A percentile compares a stretch with the other conserved stretches of the same genome.
These are phyloP conservation scores for Trissolcus brochymenae DNA, from an alignment of 2,888 invertebrate species.

Conservation along the genomic window DNA sequence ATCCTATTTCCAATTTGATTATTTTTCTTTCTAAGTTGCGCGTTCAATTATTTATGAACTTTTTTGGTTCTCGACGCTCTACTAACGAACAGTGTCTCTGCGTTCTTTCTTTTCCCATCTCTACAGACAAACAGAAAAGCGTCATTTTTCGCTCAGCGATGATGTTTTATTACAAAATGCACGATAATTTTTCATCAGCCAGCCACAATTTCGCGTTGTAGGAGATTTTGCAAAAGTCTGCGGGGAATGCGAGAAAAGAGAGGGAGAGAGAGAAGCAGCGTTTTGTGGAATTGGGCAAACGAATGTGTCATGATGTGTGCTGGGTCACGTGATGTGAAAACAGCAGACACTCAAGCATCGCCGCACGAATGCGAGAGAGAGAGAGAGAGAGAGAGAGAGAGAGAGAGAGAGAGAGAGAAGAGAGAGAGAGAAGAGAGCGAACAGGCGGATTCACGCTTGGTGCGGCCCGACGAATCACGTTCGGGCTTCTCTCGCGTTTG, in stretches of 20 bases:
- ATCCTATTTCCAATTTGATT: slow-evolving; percentile 19
- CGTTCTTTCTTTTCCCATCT: neutral
- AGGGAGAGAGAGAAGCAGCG: slow-evolving; percentile 1
- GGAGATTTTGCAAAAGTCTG: neutral
- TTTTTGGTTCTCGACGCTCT: neutral
- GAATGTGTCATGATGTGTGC: slow-evolving; percentile 15
- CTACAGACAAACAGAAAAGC: neutral
- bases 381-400: too few species aligned
- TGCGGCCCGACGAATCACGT: slow-evolving; percentile 63
- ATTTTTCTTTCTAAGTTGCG: slow-evolving; percentile 3
- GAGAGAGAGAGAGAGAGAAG: too few species aligned
- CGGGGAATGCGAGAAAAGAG: neutral
- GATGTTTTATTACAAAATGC: too few species aligned
- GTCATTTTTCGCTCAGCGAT: too few species aligned
- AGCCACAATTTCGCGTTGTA: too few species aligned
- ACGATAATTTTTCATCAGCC: too few species aligned
- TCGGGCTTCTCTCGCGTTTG: slow-evolving; percentile 61
- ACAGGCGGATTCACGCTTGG: slow-evolving; percentile 48
- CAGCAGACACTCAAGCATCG: slow-evolving; percentile 32
- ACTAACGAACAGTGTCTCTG: neutral
- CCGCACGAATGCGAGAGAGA: slow-evolving; percentile 23
- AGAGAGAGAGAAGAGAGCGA: too few species aligned
- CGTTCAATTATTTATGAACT: slow-evolving; percentile 19
- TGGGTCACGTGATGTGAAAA: slow-evolving; percentile 27
- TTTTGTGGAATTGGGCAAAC: slow-evolving; percentile 14